Evolutionary conservation across 2,888 invertebrate species (phyloP).

Genomic region (Idaea biselata): DNA sequence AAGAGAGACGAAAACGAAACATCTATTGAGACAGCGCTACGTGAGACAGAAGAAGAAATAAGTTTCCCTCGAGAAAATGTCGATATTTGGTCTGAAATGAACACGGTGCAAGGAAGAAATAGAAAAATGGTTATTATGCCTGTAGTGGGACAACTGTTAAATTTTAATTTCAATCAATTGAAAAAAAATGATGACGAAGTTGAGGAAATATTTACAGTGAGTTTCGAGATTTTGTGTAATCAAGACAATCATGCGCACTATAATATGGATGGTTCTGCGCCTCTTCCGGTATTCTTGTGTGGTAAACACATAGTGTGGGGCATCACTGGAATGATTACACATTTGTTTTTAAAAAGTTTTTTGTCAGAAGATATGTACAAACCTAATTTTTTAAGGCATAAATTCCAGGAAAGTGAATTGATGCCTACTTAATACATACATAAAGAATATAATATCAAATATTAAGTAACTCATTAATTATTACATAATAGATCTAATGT

Average conservation of each 20-base stretch:
- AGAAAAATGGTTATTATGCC: constrained; percentile 84
- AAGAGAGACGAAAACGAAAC: constrained; percentile 84
- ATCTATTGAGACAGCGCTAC: constrained; percentile 86
- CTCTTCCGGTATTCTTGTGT: constrained; percentile 79
- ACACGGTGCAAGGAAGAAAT: constrained; percentile 51
- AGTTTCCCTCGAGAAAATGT: constrained; percentile 82
- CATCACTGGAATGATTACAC: constrained; percentile 88
- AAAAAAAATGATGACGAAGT: constrained; percentile 86
- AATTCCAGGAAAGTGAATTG: constrained; percentile 50
- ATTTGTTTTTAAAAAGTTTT: constrained; percentile 77
- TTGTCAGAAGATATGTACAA: constrained; percentile 51
- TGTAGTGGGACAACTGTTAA: constrained; percentile 81
- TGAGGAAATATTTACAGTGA: constrained; percentile 87
- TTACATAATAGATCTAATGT: too few species aligned
- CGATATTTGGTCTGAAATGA: constrained; percentile 84
- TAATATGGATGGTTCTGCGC: constrained; percentile 75
- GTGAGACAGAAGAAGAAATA: constrained; percentile 95
- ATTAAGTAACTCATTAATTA: too few species aligned
- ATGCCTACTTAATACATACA: too few species aligned
- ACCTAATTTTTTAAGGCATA: constrained; percentile 50
- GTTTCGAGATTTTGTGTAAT: constrained; percentile 84
- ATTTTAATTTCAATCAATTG: constrained; percentile 76
- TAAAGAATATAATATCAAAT: too few species aligned
- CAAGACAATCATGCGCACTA: constrained; percentile 81
- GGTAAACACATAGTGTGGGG: constrained; percentile 86